A percentile compares a stretch with the other conserved stretches of the same genome.
These are phyloP conservation scores for Ditula angustiorana DNA, from an alignment of 2,888 invertebrate genomes.

Conservation along the genomic window DNA sequence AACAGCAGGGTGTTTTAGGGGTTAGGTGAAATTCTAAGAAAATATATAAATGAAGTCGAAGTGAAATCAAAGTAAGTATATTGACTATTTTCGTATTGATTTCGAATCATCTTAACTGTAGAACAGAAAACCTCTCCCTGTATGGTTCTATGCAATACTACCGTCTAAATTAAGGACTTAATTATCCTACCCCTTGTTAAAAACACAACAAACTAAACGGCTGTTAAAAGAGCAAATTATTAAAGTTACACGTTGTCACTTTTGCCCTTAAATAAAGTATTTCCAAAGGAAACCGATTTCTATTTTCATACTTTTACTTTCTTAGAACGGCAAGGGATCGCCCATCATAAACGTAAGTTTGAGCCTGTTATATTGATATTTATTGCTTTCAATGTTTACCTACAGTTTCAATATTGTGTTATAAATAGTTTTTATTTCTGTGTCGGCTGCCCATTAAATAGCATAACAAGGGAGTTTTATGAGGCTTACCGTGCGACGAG, in stretches of 20 bases:
- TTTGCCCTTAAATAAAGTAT: constrained; percentile 57
- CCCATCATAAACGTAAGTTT: constrained; percentile 72
- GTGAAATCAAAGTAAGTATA: too few relatives aligned
- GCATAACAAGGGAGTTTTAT: constrained; percentile 70
- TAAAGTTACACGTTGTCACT: constrained; percentile 49
- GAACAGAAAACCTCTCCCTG: too few relatives aligned
- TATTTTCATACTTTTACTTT: constrained; percentile 60
- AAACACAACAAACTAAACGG: constrained; percentile 41
- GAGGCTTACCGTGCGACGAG: constrained; percentile 53
- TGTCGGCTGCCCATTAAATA: constrained; percentile 75
- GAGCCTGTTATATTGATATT: constrained; percentile 74
- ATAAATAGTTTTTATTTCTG: constrained; percentile 78
- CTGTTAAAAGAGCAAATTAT: constrained; percentile 47
- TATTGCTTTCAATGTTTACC: constrained; percentile 70
- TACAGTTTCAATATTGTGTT: constrained; percentile 70
- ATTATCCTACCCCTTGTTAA: constrained; percentile 1
- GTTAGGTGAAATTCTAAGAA: not conserved
- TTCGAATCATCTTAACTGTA: too few relatives aligned
- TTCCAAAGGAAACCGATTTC: constrained; percentile 53
- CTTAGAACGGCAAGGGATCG: constrained; percentile 56
- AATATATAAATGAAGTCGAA: too few relatives aligned
- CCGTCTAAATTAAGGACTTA: too few relatives aligned
- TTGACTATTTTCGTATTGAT: too few relatives aligned
- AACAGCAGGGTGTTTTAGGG: constrained; percentile 48
- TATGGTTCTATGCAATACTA: too few relatives aligned